These are phyloP conservation scores for Gymnocheta viridis DNA, from an alignment of 2,888 invertebrate genomes.

Conservation along the genomic window DNA sequence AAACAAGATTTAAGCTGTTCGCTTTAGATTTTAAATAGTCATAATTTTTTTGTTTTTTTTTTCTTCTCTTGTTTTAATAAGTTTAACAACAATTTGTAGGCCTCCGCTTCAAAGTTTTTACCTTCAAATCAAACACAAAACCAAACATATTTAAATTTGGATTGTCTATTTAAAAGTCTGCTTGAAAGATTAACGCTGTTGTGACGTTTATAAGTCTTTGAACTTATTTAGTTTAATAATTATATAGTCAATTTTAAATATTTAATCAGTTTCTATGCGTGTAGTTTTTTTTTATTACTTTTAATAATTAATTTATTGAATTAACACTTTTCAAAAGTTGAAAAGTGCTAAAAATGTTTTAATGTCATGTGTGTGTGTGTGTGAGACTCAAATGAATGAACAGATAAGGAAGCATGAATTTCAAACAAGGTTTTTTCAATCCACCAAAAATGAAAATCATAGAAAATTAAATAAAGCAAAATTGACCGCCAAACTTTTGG, in stretches of 20 bases:
- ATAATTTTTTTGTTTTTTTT: background rate
- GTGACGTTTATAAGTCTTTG: background rate
- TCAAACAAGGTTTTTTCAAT: slow-evolving; percentile 26
- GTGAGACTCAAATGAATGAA: no score
- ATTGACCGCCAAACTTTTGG: background rate
- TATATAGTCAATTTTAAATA: slow-evolving; percentile 13
- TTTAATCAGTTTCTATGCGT: background rate
- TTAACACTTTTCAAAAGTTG: slow-evolving; percentile 54
- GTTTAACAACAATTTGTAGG: slow-evolving; percentile 1
- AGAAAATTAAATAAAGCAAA: background rate
- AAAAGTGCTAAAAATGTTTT: slow-evolving; percentile 34
- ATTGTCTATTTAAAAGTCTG: background rate
- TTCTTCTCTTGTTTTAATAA: no score
- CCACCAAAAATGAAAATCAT: background rate
- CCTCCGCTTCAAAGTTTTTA: background rate
- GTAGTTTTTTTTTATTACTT: slow-evolving; percentile 37
- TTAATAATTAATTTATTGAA: slow-evolving; percentile 44
- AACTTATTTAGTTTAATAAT: slow-evolving; percentile 6
- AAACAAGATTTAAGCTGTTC: background rate
- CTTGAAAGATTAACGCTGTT: slow-evolving; percentile 17
- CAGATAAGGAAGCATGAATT: slow-evolving; percentile 26
- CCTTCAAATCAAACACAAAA: slow-evolving; percentile 5
- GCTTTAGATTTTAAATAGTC: background rate
- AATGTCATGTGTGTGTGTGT: slow-evolving; percentile 15
- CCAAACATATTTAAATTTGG: background rate